Evolutionary conservation across 2,797 vertebrate species (phyloP).

Genomic region (Gymnothorax reevesii): DNA sequence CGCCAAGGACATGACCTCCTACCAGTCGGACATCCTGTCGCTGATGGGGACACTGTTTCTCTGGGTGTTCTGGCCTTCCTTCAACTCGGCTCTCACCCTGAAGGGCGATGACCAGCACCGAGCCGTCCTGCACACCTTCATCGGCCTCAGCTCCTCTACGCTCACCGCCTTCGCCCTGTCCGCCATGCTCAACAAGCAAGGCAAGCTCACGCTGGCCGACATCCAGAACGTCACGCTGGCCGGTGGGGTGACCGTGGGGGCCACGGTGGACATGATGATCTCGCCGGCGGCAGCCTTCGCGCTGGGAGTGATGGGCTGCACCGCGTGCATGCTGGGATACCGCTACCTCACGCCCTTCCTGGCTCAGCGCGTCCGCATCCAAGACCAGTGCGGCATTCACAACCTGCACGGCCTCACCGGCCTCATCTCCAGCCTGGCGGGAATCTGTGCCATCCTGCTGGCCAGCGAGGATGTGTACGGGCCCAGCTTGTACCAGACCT

Average conservation of each 20-base stretch:
- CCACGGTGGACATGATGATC: conserved; percentile 78
- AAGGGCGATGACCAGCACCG: conserved; percentile 72
- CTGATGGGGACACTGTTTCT: conserved; percentile 75
- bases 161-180: conserved; percentile 73
- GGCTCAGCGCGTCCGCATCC: conserved; percentile 59
- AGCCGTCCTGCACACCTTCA: conserved; percentile 76
- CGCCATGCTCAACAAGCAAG: conserved; percentile 67
- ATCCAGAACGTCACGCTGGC: conserved; percentile 85
- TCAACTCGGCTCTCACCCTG: conserved; percentile 72
- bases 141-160: conserved; percentile 71
- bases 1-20: conserved; percentile 67
- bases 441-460: conserved; percentile 66
- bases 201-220: conserved; percentile 75
- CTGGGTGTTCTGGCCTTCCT: conserved; percentile 85
- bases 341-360: conserved; percentile 77
- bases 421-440: conserved; percentile 73
- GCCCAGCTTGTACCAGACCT: conserved; percentile 65
- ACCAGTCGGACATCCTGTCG: conserved; percentile 71
- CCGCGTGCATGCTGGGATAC: conserved; percentile 78
- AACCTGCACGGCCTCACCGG: conserved; percentile 83
- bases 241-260: conserved; percentile 78
- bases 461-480: conserved; percentile 62
- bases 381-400: conserved; percentile 84
- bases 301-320: conserved; percentile 75
- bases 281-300: conserved; percentile 69